Evolutionary conservation across 37 sponge, comb jelly and placozoan genomes (phyloP).

Genomic region (Oscarella lobularis): DNA sequence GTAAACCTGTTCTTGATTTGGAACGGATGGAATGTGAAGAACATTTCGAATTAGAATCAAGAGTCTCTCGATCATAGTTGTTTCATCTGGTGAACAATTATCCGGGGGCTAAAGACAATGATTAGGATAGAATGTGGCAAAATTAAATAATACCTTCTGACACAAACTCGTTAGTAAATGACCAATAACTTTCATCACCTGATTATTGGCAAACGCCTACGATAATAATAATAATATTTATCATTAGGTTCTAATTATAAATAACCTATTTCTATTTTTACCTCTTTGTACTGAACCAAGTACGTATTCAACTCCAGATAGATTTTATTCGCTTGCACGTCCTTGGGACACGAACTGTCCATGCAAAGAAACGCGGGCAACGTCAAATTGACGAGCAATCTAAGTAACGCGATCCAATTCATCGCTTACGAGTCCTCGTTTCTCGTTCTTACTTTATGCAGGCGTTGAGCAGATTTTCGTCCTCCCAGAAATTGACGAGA

Average conservation of each 20-base stretch:
- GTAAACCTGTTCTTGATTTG: slow-evolving; percentile 4
- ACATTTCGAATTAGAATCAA: slow-evolving; percentile 73
- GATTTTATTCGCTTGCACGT: not conserved
- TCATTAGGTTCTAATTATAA: not conserved
- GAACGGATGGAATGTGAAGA: slow-evolving; percentile 58
- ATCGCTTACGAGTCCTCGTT: too few relatives aligned
- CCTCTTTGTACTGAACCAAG: not conserved
- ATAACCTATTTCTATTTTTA: not conserved
- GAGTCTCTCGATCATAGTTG: slow-evolving; percentile 74
- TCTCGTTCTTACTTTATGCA: too few relatives aligned
- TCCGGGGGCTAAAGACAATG: slow-evolving; percentile 23
- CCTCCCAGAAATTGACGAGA: too few relatives aligned
- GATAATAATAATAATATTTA: too few relatives aligned
- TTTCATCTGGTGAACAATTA: slow-evolving; percentile 77
- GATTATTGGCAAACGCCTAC: not conserved
- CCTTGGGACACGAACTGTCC: not conserved
- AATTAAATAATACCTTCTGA: not conserved
- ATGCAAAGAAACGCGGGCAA: not conserved
- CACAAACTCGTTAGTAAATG: not conserved
- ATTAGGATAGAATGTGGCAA: too few relatives aligned
- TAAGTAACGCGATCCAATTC: too few relatives aligned
- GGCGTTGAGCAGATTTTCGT: too few relatives aligned
- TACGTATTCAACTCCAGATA: not conserved
- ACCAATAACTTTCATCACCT: not conserved
- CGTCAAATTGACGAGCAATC: not conserved